Evolutionary conservation across 2,888 invertebrate genomes (phyloP).

Genomic region (Chymomyza caudatula): DNA sequence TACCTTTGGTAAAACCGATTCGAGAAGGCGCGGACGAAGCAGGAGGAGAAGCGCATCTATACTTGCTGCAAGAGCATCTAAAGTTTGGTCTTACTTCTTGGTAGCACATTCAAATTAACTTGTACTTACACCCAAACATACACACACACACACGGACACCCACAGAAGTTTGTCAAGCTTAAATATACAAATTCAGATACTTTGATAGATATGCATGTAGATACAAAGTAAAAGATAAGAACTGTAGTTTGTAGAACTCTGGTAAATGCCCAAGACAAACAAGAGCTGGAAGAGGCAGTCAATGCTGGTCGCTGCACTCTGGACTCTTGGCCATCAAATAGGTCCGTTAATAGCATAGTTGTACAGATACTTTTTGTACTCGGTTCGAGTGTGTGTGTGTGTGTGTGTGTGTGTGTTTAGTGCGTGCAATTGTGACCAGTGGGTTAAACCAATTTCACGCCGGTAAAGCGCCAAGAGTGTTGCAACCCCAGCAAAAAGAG

Average conservation of each 20-base stretch:
- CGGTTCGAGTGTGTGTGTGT: background rate
- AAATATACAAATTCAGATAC: background rate
- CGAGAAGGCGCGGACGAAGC: too few species aligned
- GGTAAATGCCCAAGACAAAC: background rate
- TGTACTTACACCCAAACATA: background rate
- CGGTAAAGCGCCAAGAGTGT: constrained; percentile 67
- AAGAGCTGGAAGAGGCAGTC: background rate
- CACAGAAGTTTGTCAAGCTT: background rate
- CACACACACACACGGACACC: background rate
- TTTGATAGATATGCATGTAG: background rate
- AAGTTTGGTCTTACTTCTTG: background rate
- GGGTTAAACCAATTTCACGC: constrained; percentile 76
- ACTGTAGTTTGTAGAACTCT: background rate
- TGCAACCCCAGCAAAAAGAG: constrained; percentile 49
- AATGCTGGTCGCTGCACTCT: background rate
- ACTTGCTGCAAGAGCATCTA: too few species aligned
- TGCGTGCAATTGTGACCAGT: constrained; percentile 72
- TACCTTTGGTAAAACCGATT: too few species aligned
- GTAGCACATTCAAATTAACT: background rate
- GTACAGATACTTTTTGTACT: background rate
- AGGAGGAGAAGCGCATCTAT: too few species aligned
- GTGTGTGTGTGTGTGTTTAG: constrained; percentile 6
- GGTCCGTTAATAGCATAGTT: background rate
- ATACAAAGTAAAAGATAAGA: background rate
- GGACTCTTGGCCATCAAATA: background rate